Evolutionary conservation across 2,113 vertebrate species (phyloP), one percentile per base, ranked within the genome.

Genomic region (Neogale vison): DNA sequence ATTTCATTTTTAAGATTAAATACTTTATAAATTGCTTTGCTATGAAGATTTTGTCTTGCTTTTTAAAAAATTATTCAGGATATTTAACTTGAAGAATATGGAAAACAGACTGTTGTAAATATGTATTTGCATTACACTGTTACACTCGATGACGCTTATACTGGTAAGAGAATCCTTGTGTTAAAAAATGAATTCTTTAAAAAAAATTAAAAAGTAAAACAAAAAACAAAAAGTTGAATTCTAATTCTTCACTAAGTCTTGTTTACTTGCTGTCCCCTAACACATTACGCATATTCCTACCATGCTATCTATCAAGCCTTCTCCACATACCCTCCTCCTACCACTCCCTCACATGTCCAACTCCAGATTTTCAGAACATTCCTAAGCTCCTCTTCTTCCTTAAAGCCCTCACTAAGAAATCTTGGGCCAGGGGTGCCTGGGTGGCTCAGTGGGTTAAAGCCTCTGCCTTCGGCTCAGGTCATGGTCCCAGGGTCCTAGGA

Each of bases 281-380:
- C 3, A 39, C 23, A 20, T 6, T 29, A 9, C 3, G 1, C n/a
- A 17, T 7, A 45, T 31, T 74, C 15, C 31, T 14, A 55, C 2
- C 50, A 7, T 0, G 1, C 14, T 1, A 8, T n/a, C 65, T n/a
- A 3, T 0, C 9, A 4, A 17, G 26, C 4, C 82, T 61, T 21
- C 24, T 86, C 67, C 47, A 6, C 1, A 34, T 1, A 4, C 0
- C 3, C 20, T 67, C 47, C 26, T 15, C 63, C 23, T 59, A 39
- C 18, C 1, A 15, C 39, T 15, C 34, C 12, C 80, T 63, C 10
- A 9, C 7, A 55, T 3, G 39, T 36, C 17, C 36, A 80, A 24
- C 52, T 6, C 31, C 55, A 67, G 59, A 39, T 17, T 74, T 84
- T 34, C 36, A 52, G 26, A 76, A 72, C 13, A 31, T 81, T 59